phyloP scores from a whole-genome alignment of 1,140 invertebrate genomes.

The Pinna nobilis region DNA sequence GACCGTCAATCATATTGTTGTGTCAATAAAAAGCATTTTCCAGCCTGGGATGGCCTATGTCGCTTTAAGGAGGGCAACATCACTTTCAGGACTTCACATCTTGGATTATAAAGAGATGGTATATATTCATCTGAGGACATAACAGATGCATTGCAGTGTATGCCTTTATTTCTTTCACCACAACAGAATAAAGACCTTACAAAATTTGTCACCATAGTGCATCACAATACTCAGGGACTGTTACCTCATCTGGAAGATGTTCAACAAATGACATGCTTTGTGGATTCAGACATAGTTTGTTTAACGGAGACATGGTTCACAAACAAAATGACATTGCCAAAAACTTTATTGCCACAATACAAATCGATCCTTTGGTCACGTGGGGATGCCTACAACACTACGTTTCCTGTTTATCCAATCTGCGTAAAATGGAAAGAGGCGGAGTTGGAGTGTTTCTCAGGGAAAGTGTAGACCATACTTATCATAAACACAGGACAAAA shows the following conservation, averaged over 20 bases:
- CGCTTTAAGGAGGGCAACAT: constrained; percentile 17
- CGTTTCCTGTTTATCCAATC: neutral
- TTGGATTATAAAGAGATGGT: neutral
- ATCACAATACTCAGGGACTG: constrained; percentile 10
- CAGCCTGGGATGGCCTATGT: constrained; percentile 25
- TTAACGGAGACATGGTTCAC: constrained; percentile 25
- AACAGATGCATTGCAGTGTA: neutral
- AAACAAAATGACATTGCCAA: neutral
- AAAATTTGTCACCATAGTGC: neutral
- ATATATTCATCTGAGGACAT: constrained; percentile 25
- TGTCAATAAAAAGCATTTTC: constrained; percentile 16
- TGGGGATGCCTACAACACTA: neutral
- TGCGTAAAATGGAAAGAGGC: constrained; percentile 10
- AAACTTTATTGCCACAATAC: neutral
- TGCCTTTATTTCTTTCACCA: constrained; percentile 1
- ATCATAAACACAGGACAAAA: neutral
- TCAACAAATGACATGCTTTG: neutral
- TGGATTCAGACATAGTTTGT: constrained; percentile 9
- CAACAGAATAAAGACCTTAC: neutral
- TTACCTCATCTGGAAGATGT: constrained; percentile 13
- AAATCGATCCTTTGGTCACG: neutral
- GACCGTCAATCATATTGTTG: constrained; percentile 25
- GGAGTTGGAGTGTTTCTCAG: constrained; percentile 17
- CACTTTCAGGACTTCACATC: constrained; percentile 18
- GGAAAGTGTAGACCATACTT: neutral